phyloP scores from a whole-genome alignment of 1,140 invertebrate species.

The Formica exsecta region DNA sequence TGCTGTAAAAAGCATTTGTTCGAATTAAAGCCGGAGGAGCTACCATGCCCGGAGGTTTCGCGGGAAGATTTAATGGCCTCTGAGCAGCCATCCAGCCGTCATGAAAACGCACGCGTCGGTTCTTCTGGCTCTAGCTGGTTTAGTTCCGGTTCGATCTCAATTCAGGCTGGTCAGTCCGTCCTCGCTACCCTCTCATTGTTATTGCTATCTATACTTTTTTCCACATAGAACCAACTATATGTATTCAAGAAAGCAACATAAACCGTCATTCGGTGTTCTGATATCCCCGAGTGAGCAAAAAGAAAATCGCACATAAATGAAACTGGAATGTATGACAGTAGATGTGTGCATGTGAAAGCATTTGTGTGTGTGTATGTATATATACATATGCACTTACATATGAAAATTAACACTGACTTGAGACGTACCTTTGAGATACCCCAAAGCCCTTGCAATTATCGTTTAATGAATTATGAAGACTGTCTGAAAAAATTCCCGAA shows the following conservation, averaged over 20 bases:
- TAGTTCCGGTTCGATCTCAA: constrained; percentile 73
- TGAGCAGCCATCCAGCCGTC: constrained; percentile 83
- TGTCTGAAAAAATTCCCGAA: background rate
- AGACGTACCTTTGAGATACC: constrained; percentile 17
- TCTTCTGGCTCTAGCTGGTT: constrained; percentile 79
- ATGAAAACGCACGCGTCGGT: constrained; percentile 78
- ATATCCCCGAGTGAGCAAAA: constrained; percentile 23
- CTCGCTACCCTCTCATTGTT: constrained; percentile 70
- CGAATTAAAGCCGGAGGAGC: constrained; percentile 88
- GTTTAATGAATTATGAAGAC: background rate
- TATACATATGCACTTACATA: constrained; percentile 18
- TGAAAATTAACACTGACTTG: background rate
- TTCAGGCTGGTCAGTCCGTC: constrained; percentile 70
- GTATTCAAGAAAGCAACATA: constrained; percentile 21
- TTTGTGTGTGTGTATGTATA: constrained; percentile 20
- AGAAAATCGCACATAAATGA: constrained; percentile 36
- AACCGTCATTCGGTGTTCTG: constrained; percentile 19
- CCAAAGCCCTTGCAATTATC: constrained; percentile 10
- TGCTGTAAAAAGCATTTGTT: constrained; percentile 86
- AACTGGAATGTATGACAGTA: constrained; percentile 8
- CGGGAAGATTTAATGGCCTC: constrained; percentile 85
- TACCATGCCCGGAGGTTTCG: constrained; percentile 89
- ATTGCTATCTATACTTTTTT: constrained; percentile 66
- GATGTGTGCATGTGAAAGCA: constrained; percentile 14
- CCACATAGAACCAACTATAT: constrained; percentile 77